Base-by-base conservation (phyloP, 2,113 vertebrate species). In the Lasiurus borealis region DNA sequence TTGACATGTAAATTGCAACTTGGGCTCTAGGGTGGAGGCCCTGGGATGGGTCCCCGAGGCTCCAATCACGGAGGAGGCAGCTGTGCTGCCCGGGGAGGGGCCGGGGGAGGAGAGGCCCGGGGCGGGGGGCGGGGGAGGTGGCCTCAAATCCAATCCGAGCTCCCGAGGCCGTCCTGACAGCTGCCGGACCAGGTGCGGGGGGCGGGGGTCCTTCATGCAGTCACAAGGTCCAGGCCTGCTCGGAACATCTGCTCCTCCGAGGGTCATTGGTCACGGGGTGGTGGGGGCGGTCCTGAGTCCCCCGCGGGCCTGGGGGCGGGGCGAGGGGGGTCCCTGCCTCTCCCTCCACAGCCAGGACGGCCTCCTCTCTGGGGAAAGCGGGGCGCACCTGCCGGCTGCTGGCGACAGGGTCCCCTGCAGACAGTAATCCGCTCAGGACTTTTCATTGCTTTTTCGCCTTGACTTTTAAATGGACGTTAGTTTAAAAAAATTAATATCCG, bases 1-100 rank as follows among this genome's bases (percentile, higher is more conserved):
- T 76, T 96, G 92, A 88, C 92, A 88, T 94, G 92, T 75, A 95
- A 97, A 96, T 94, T 97, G 88, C 93, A 91, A 64, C 88, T 93
- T 94, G 44, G 76, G 85, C 82, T 92, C 31, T 27, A 4, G 76
- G 96, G 88, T 44, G 96, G 91, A 92, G 89, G 62, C 66, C 66
- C 81, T 59, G 8, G 59, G 88, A 48, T 40, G 44, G 59, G 31
- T 82, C 78, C 15, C 18, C 9, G 72, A 46, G 73, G 48, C 21
- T 73, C 57, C 84, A 80, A 95, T 90, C 90, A 12, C 59, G 0
- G 8, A 80, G 44, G 81, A 82, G 64, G 85, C 96, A 96, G 91
- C 96, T 96, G 96, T 46, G 92, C 95, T 46, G 87, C 66, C 19
- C 36, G 71, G 83, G 57, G 12, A 25, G 23, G 73, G 44, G 52